A percentile compares a stretch with the other conserved stretches of the same genome.
Evolutionary conservation across 2,113 vertebrate genomes (phyloP).

Genomic region (Oriolus oriolus): DNA sequence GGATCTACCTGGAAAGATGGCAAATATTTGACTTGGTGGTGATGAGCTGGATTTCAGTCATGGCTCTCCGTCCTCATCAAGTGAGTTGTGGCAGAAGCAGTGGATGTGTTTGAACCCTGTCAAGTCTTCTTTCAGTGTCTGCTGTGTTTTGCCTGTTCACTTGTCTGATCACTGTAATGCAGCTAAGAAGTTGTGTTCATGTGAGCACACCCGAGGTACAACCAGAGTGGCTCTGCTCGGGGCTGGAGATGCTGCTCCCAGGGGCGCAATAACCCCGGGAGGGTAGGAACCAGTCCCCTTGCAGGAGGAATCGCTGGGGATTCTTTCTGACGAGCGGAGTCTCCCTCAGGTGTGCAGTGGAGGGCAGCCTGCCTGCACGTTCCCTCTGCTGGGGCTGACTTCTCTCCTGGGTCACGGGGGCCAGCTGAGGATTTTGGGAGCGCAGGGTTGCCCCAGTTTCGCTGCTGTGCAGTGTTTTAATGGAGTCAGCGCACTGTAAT

Average conservation of each 20-base stretch:
- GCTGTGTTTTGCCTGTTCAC: not conserved
- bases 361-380: not conserved
- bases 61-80: not conserved
- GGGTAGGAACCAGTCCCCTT: too few relatives aligned
- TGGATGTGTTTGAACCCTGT: not conserved
- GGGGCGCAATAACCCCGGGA: accelerated
- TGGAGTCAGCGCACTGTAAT: not conserved
- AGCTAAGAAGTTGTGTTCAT: not conserved
- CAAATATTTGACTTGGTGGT: slow-evolving; percentile 48
- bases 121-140: not conserved
- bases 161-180: not conserved
- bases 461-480: not conserved
- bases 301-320: accelerated
- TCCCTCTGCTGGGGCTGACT: not conserved
- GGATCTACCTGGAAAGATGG: not conserved
- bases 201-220: not conserved
- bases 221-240: not conserved
- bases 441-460: not conserved
- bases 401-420: not conserved
- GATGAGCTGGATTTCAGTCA: not conserved
- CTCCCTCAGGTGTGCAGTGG: not conserved
- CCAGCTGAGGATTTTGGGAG: not conserved
- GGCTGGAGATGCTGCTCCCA: not conserved
- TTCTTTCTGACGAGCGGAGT: not conserved
- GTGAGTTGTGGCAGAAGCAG: not conserved